Evolutionary conservation across 2,113 vertebrate species (phyloP).

Genomic region (Poecilia latipinna): DNA sequence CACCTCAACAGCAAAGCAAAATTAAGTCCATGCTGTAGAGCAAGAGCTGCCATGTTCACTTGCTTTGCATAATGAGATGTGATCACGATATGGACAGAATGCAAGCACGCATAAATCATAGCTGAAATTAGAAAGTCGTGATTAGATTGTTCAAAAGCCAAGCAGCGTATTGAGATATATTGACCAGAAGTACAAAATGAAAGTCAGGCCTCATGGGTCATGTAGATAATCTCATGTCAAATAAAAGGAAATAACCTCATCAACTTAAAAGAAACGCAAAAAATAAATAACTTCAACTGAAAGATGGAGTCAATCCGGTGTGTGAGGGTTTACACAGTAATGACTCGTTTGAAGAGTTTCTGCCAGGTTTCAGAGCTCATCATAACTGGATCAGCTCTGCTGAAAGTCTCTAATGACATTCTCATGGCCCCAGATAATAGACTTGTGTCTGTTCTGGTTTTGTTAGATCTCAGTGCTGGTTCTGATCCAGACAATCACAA

Average conservation of each 20-base stretch:
- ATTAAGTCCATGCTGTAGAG: conserved; percentile 31
- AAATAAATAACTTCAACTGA: too few relatives aligned
- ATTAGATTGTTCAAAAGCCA: conserved; percentile 46
- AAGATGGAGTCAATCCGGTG: too few relatives aligned
- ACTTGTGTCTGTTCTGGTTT: too few relatives aligned
- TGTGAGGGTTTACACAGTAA: too few relatives aligned
- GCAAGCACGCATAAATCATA: conserved; percentile 59
- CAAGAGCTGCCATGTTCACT: conserved; percentile 56
- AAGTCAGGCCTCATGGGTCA: conserved; percentile 7
- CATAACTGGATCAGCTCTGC: too few relatives aligned
- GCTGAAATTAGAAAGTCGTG: conserved; percentile 26
- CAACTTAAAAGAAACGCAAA: neutral
- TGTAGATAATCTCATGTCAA: conserved; percentile 16
- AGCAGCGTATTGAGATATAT: conserved; percentile 8
- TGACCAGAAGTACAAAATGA: conserved; percentile 1
- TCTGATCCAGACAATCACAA: too few relatives aligned
- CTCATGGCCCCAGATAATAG: too few relatives aligned
- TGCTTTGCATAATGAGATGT: conserved; percentile 67
- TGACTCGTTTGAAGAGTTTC: too few relatives aligned
- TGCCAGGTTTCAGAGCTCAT: too few relatives aligned
- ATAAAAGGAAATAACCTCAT: conserved; percentile 6
- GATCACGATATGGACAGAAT: conserved; percentile 66
- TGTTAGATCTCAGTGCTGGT: too few relatives aligned
- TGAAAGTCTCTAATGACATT: too few relatives aligned
- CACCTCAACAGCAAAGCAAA: conserved; percentile 23